Evolutionary conservation across 2,113 vertebrate species (phyloP).

Genomic region (Anolis sagrei): DNA sequence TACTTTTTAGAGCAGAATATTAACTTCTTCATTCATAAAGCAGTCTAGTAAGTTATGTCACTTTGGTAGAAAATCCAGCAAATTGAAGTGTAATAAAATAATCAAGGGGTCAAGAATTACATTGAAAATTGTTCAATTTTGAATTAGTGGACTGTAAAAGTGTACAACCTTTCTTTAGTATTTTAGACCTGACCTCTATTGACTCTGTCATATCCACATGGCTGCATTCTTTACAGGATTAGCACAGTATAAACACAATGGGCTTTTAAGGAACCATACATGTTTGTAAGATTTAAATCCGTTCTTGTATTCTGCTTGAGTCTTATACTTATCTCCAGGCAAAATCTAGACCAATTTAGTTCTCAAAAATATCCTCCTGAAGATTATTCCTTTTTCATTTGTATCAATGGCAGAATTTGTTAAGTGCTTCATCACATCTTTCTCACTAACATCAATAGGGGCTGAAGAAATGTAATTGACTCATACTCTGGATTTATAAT

Average conservation of each 20-base stretch:
- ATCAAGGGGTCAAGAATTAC: background rate
- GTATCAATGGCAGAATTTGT: background rate
- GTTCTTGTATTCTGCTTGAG: background rate
- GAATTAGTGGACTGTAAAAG: slow-evolving; percentile 5
- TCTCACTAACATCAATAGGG: background rate
- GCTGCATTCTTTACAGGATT: background rate
- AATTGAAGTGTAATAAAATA: background rate
- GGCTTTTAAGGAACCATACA: background rate
- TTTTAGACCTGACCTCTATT: background rate
- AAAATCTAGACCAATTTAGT: background rate
- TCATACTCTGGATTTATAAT: background rate
- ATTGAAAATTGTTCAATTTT: slow-evolving; percentile 10
- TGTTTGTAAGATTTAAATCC: background rate
- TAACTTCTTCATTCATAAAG: no score
- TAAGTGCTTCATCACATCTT: background rate
- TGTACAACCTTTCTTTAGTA: background rate
- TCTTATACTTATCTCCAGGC: background rate
- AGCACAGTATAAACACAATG: background rate
- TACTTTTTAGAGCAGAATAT: no score
- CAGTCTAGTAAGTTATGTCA: no score
- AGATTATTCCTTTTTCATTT: background rate
- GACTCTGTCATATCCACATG: background rate
- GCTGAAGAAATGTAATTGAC: background rate
- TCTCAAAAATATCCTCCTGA: background rate
- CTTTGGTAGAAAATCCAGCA: no score